Base-by-base conservation (phyloP, 2,113 vertebrate genomes). In the Cromileptes altivelis region DNA sequence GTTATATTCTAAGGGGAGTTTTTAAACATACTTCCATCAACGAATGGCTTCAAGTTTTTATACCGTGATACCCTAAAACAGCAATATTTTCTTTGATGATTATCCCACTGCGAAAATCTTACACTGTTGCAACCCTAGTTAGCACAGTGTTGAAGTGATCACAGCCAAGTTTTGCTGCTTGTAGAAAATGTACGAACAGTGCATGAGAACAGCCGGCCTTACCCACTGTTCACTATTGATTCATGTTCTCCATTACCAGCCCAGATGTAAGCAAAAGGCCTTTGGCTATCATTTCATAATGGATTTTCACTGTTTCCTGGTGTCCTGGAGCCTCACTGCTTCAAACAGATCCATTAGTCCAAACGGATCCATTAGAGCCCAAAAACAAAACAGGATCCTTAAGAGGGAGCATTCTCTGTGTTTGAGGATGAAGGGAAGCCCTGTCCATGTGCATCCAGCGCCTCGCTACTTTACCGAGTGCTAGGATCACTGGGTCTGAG, bases 401-500 rank as follows among this genome's bases (percentile, higher is more conserved):
- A 57, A 82, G 89, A 90, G 74, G 85, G 61, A 80, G 74, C 78
- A 25, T 76, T 88, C 79, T 82, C 47, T n/a, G 30, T 56, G 61
- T 75, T 77, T 25, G 45, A 86, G 78, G 71, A 92, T 93, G 86
- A 93, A 94, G 90, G 78, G 71, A 85, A 75, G 77, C 80, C 73
- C 91, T 94, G 93, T 94, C 79, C 85, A 70, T 87, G 94, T 92
- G 92, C 92, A 94, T 70, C 89, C 91, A 91, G 63, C 19, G 30
- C 60, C 58, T 78, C 50, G 4, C 60, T 62, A 45, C 79, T 79
- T 70, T 37, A 52, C 80, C 45, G 6, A 47, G 58, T 42, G 30
- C 61, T 65, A 69, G 85, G 80, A 80, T 86, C 80, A 89, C 69
- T 83, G 70, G 76, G 14, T 75, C 82, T 75, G 79, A 88, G 67